These are phyloP conservation scores for Semibalanus balanoides DNA, from an alignment of 1,140 invertebrate species.

Conservation along the genomic window DNA sequence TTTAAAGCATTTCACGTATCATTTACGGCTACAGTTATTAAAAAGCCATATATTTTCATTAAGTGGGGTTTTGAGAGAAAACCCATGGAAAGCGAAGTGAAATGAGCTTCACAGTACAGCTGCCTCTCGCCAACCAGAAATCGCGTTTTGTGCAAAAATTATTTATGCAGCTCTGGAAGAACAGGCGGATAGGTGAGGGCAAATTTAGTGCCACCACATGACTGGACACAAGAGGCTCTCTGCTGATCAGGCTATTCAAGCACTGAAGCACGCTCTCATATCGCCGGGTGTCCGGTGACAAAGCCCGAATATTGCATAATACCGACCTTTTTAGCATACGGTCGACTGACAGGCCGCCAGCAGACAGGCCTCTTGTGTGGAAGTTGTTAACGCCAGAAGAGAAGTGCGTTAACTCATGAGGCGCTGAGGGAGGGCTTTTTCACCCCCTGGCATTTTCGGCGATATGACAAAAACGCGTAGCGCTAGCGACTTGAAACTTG, in stretches of 20 bases:
- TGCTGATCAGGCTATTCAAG: not conserved
- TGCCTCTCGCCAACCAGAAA: not conserved
- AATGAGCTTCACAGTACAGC: not conserved
- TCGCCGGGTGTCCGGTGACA: not conserved
- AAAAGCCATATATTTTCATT: not conserved
- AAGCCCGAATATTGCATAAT: not conserved
- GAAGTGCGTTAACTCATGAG: no score
- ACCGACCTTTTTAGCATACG: not conserved
- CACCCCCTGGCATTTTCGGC: no score
- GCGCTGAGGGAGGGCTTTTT: no score
- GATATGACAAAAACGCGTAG: no score
- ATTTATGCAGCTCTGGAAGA: not conserved
- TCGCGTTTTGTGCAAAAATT: not conserved
- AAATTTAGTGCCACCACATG: not conserved
- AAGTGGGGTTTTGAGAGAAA: not conserved
- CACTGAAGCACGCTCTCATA: not conserved
- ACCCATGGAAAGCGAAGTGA: not conserved
- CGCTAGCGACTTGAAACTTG: no score
- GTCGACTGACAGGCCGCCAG: no score
- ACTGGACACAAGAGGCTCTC: not conserved
- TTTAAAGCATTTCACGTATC: not conserved
- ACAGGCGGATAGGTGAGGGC: not conserved
- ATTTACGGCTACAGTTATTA: not conserved
- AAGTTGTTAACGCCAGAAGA: no score
- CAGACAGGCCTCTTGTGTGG: no score